Evolutionary conservation across 2,797 vertebrate species (phyloP).

Genomic region (Cyprinodon diabolis): DNA sequence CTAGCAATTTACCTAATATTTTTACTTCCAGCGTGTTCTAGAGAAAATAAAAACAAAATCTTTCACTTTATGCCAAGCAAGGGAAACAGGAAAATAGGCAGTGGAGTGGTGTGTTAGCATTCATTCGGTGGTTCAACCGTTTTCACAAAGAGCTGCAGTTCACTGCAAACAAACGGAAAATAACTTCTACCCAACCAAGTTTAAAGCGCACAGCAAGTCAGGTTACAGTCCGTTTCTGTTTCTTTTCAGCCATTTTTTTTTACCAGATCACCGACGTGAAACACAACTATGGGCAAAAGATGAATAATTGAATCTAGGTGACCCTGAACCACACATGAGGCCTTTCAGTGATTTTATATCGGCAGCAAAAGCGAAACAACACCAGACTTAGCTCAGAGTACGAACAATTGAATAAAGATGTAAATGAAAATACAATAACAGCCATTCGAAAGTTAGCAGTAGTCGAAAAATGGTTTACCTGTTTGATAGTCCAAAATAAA

Average conservation of each 20-base stretch:
- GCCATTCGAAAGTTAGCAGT: constrained; percentile 42
- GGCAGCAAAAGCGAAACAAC: constrained; percentile 43
- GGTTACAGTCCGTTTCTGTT: constrained; percentile 33
- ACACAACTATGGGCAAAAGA: background rate
- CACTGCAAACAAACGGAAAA: constrained; percentile 33
- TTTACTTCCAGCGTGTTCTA: background rate
- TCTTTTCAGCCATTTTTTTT: constrained; percentile 11
- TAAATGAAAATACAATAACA: constrained; percentile 27
- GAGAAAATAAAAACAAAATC: background rate
- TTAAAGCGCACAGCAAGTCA: constrained; percentile 39
- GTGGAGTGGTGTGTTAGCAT: constrained; percentile 6
- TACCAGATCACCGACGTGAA: background rate
- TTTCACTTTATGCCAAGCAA: background rate
- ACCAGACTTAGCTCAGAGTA: constrained; percentile 69
- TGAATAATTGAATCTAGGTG: background rate
- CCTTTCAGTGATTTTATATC: constrained; percentile 4
- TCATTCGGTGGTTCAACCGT: background rate
- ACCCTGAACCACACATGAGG: background rate
- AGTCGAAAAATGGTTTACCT: constrained; percentile 63
- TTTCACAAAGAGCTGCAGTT: background rate
- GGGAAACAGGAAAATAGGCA: constrained; percentile 32
- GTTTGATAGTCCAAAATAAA: constrained; percentile 59
- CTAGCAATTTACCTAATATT: background rate
- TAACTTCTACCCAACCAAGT: constrained; percentile 42
- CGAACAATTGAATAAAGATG: constrained; percentile 50